Percentiles rank a stretch among this genome's conserved stretches.
phyloP scores from a whole-genome alignment of 1,140 invertebrate genomes.

The Brachionus rotundiformis region DNA sequence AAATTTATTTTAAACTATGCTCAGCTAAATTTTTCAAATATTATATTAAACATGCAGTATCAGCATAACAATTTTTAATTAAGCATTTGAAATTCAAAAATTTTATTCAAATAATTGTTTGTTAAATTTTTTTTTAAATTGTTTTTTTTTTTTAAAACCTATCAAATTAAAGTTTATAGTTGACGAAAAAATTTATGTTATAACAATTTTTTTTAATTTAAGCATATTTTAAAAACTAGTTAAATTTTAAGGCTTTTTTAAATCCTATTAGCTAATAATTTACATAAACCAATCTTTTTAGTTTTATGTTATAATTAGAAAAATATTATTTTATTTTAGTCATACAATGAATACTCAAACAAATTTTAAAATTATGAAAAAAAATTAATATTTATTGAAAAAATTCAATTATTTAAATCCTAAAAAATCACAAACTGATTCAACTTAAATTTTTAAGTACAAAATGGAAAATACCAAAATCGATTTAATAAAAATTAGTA shows the following conservation, averaged over 20 bases:
- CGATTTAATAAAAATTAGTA: slow-evolving; percentile 26
- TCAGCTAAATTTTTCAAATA: no score
- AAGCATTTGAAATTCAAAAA: neutral
- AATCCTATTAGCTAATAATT: neutral
- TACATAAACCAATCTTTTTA: neutral
- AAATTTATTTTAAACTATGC: no score
- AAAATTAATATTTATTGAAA: neutral
- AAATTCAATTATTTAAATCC: neutral
- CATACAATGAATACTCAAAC: neutral
- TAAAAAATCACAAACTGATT: neutral
- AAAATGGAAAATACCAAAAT: slow-evolving; percentile 20
- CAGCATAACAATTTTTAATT: neutral
- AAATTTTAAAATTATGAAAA: neutral
- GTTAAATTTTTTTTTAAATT: neutral
- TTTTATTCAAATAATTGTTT: slow-evolving; percentile 4
- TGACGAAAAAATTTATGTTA: neutral
- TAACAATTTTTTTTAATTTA: no score
- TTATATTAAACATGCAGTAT: neutral
- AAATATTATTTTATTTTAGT: no score
- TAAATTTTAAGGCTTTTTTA: neutral
- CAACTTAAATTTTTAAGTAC: neutral
- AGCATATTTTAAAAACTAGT: neutral
- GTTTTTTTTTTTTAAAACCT: neutral
- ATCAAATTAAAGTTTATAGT: neutral
- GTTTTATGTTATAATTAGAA: no score